These are phyloP conservation scores for Ischnura elegans DNA, from an alignment of 2,888 invertebrate genomes.

Conservation along the genomic window DNA sequence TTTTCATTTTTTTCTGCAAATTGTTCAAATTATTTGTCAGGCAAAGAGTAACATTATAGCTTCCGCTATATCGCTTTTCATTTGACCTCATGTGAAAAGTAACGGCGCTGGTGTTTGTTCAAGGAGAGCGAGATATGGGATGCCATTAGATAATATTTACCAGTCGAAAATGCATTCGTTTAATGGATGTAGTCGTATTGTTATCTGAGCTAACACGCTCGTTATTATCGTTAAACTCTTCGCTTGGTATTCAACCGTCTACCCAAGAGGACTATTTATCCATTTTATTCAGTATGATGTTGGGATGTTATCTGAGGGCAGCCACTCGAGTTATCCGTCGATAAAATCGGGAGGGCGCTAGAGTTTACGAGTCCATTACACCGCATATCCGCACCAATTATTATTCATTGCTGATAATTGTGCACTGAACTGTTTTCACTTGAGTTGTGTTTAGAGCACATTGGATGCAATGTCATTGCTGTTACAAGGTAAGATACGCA, in stretches of 20 bases:
- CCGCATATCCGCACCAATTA: no score
- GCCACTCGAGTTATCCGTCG: no score
- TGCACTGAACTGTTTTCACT: no score
- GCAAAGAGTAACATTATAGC: neutral
- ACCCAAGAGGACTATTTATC: no score
- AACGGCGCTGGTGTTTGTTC: neutral
- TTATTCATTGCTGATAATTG: no score
- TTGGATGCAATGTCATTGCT: no score
- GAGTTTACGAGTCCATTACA: no score
- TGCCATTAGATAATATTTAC: neutral
- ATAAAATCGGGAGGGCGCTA: no score
- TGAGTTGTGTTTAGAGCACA: no score
- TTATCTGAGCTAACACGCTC: neutral
- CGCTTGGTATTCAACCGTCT: neutral
- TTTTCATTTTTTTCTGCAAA: neutral
- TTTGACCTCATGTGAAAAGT: neutral
- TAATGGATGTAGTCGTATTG: neutral
- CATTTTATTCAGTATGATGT: no score
- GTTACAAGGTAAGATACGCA: no score
- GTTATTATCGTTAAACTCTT: neutral
- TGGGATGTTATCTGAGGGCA: no score
- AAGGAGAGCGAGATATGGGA: neutral
- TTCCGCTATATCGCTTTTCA: neutral
- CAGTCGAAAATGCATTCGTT: neutral
- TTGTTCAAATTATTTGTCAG: neutral